Conservation (phyloP, 2,113 vertebrate genomes). For the Micronisus gabar region DNA sequence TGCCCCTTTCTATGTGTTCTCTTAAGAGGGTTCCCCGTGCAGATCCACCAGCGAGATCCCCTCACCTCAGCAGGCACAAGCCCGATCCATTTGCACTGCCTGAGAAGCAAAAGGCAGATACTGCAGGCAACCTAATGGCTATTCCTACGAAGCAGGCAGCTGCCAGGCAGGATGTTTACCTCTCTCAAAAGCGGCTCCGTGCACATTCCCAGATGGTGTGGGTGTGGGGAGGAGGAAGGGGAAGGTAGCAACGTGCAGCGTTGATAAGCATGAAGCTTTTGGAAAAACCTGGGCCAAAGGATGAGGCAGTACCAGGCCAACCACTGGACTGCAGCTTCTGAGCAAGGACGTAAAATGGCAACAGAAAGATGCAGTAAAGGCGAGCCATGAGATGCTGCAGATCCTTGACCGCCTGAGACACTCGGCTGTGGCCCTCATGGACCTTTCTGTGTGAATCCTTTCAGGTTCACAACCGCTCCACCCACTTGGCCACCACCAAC, state of each 20-base stretch:
- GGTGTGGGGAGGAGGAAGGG: not conserved
- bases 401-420: rapidly evolving
- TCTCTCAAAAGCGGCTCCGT: not conserved
- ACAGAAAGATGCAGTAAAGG: not conserved
- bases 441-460: not conserved
- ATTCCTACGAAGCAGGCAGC: not conserved
- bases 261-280: not conserved
- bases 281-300: not conserved
- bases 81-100: not conserved
- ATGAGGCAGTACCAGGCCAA: not conserved
- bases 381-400: not conserved
- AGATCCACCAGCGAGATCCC: not conserved
- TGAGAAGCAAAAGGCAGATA: not conserved
- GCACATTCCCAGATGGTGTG: rapidly evolving
- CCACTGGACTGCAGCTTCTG: not conserved
- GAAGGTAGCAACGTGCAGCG: not conserved
- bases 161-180: not conserved
- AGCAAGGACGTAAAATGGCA: not conserved
- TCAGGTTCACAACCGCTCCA: not conserved
- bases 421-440: not conserved
- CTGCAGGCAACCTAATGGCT: not conserved
- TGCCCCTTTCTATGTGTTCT: not conserved
- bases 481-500: rapidly evolving
- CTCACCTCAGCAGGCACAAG: not conserved
- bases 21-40: not conserved